Conservation (phyloP, 1,140 invertebrate genomes). For the Ctenoplectra terminalis region DNA sequence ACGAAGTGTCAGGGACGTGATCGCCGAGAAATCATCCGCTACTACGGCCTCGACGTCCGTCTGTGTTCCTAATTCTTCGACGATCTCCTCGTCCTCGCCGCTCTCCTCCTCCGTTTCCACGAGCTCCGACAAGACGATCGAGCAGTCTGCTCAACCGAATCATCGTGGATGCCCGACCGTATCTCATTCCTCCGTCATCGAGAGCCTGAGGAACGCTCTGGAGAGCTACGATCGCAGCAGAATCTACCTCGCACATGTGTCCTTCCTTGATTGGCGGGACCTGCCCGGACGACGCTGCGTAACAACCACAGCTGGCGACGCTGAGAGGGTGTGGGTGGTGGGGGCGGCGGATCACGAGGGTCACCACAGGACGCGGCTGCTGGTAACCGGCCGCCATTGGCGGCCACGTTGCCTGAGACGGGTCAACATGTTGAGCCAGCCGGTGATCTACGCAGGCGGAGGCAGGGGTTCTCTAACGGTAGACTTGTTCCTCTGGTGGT, state of each 20-base stretch:
- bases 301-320: constrained; percentile 23
- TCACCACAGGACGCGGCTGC: constrained; percentile 81
- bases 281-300: constrained; percentile 77
- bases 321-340: constrained; percentile 82
- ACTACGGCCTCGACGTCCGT: constrained; percentile 2
- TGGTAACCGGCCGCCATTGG: constrained; percentile 83
- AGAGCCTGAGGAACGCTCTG: constrained; percentile 69
- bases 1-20: constrained; percentile 12
- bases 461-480: constrained; percentile 81
- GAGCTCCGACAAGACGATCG: constrained; percentile 32
- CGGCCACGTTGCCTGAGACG: constrained; percentile 80
- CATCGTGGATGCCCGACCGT: constrained; percentile 11
- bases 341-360: constrained; percentile 83
- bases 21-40: background rate
- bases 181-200: constrained; percentile 46
- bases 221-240: constrained; percentile 79
- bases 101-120: constrained; percentile 52
- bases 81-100: constrained; percentile 51
- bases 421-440: constrained; percentile 84
- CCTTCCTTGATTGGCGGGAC: constrained; percentile 82
- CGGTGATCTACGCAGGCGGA: constrained; percentile 84
- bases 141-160: constrained; percentile 35
- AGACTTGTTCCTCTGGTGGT: constrained; percentile 84
- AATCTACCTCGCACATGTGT: constrained; percentile 82
- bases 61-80: constrained; percentile 16